Evolutionary conservation across 2,113 vertebrate species (phyloP).

Genomic region (Danio rerio): DNA sequence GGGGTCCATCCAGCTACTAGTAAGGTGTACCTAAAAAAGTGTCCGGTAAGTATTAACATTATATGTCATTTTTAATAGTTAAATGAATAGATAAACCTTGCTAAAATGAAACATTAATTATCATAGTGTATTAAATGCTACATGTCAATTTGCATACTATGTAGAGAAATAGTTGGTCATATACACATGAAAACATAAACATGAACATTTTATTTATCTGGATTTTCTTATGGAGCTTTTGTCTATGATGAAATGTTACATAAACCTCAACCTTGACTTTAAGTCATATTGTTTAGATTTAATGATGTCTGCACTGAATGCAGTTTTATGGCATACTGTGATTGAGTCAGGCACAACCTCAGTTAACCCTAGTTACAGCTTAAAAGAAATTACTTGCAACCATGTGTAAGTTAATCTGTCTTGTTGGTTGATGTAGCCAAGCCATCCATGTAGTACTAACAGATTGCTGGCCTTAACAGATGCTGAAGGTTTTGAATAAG

Average conservation of each 20-base stretch:
- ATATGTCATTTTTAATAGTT: too few species aligned
- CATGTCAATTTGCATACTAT: too few species aligned
- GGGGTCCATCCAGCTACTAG: too few species aligned
- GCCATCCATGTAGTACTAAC: background rate
- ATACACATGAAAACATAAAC: too few species aligned
- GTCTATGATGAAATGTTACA: background rate
- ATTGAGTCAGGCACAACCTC: slow-evolving; percentile 1
- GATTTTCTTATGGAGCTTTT: background rate
- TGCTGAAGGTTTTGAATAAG: slow-evolving; percentile 1
- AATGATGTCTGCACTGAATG: background rate
- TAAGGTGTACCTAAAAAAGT: too few species aligned
- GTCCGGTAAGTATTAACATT: too few species aligned
- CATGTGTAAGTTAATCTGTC: slow-evolving; percentile 14
- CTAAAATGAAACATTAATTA: too few species aligned
- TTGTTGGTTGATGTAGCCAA: slow-evolving; percentile 20
- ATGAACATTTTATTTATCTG: too few species aligned
- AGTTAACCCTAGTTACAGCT: background rate
- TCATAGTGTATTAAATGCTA: too few species aligned
- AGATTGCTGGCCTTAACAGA: slow-evolving; percentile 24
- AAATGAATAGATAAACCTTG: too few species aligned
- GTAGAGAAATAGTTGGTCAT: too few species aligned
- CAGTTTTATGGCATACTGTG: background rate
- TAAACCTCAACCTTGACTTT: background rate
- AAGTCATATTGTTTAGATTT: background rate
- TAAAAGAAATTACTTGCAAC: background rate